Percentiles rank a stretch among this genome's conserved stretches.
These are phyloP conservation scores for Rachycentron canadum DNA, from an alignment of 2,797 vertebrate species.

Conservation along the genomic window DNA sequence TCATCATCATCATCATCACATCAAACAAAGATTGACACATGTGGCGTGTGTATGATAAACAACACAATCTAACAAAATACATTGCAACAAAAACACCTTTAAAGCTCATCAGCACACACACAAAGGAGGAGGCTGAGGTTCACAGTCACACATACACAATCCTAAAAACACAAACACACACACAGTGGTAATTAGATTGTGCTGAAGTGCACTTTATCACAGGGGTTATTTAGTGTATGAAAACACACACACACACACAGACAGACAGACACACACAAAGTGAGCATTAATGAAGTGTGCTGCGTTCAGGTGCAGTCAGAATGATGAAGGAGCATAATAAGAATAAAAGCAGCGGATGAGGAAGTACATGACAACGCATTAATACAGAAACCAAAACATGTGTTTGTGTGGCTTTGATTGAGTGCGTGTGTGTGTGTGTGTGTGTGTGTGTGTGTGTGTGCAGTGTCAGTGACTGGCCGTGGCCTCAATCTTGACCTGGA, in stretches of 20 bases:
- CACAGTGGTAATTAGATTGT: neutral
- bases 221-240: constrained; percentile 7
- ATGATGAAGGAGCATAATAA: constrained; percentile 67
- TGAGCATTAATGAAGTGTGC: constrained; percentile 10
- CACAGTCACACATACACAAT: neutral
- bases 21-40: no score
- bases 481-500: constrained; percentile 43
- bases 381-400: constrained; percentile 61
- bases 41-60: no score
- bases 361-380: constrained; percentile 75
- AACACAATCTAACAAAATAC: no score
- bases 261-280: constrained; percentile 22
- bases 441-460: constrained; percentile 27
- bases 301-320: constrained; percentile 64
- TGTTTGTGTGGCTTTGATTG: constrained; percentile 41
- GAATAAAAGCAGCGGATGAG: constrained; percentile 64
- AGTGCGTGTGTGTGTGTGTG: constrained; percentile 11
- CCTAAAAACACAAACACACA: neutral
- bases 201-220: neutral
- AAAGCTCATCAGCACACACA: no score
- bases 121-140: no score
- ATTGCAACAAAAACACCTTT: no score
- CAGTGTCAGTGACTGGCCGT: constrained; percentile 24
- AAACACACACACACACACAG: constrained; percentile 8
- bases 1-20: no score